Base-by-base conservation (phyloP, 2,888 invertebrate genomes). In the Luffia ferchaultella region DNA sequence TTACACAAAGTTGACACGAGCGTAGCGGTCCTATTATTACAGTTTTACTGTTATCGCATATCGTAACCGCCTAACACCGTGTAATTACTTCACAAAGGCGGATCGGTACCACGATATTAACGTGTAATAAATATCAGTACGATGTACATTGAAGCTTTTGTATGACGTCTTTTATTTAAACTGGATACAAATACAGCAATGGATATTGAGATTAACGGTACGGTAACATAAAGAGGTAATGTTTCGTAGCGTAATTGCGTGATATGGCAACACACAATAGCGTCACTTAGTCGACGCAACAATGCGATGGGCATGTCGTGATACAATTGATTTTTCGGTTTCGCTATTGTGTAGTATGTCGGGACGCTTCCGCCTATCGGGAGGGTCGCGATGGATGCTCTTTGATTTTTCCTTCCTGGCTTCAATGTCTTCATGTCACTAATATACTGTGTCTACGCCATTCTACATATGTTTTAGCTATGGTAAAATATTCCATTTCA, bases 21-120 rank as follows among this genome's bases (percentile, higher is more conserved):
- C 63, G 64, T 62, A 70, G 71, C 67, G 64, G 65, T 50, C 63
- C 70, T 72, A 75, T 79, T 76, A 80, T 63, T 64, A 61, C 62
- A 70, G 69, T 77, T 80, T 83, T 78, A 82, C 73, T 78, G 76
- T 79, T 80, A 79, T 80, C 73, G 72, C 68, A 63, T 71, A 76
- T 76, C 70, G 77, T 76, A 73, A 75, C 61, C 63, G 62, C 59
- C 65, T 67, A 67, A 42, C 66, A 67, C 67, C 64, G 64, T 73
- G 73, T 78, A 76, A 80, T 80, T 79, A 80, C 72, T 61, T 62
- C 60, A 63, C 73, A 70, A 71, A 71, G 65, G 30, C 3, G 5
- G 3, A 30, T 30, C 30, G 12, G 30, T 12, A 30, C 30, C 30
- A 30, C 30, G 30, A 30, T 7, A 30, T 30, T 30, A 12, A 3